Conservation (phyloP, 2,797 vertebrate genomes). For the Micropoecilia bifurca region DNA sequence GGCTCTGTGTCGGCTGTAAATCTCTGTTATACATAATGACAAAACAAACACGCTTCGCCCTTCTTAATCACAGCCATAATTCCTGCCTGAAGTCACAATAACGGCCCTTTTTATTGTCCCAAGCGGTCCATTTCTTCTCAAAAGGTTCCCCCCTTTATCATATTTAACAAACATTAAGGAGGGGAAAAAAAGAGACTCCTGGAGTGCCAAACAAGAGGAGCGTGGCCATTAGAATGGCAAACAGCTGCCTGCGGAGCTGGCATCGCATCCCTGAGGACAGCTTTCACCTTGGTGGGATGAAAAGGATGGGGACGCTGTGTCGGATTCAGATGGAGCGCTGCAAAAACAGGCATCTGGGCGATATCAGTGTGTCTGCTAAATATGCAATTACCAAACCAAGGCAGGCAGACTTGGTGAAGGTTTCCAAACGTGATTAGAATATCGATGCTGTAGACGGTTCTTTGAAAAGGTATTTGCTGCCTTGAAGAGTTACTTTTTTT, state of each 20-base stretch:
- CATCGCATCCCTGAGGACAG: slow-evolving; percentile 35
- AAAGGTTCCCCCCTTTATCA: slow-evolving; percentile 41
- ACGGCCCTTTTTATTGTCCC: slow-evolving; percentile 31
- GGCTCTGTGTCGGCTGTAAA: slow-evolving; percentile 42
- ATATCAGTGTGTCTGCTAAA: slow-evolving; percentile 58
- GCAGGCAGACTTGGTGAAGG: slow-evolving; percentile 40
- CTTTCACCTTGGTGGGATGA: slow-evolving; percentile 56
- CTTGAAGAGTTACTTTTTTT: neutral
- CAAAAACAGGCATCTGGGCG: slow-evolving; percentile 37
- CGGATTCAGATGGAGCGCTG: slow-evolving; percentile 49
- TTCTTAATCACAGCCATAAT: slow-evolving; percentile 42
- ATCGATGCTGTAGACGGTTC: slow-evolving; percentile 22
- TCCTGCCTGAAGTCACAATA: slow-evolving; percentile 60
- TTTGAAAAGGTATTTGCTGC: neutral
- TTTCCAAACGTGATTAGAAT: slow-evolving; percentile 29
- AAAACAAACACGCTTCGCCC: slow-evolving; percentile 40
- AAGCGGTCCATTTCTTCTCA: slow-evolving; percentile 30
- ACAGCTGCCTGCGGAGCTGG: slow-evolving; percentile 61
- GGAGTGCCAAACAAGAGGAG: slow-evolving; percentile 49
- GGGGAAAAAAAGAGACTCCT: slow-evolving; percentile 20
- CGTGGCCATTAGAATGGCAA: slow-evolving; percentile 56
- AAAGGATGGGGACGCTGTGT: slow-evolving; percentile 46
- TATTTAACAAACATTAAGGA: slow-evolving; percentile 56
- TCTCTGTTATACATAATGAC: slow-evolving; percentile 12
- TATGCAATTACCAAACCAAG: slow-evolving; percentile 62